Evolutionary conservation across 2,797 vertebrate species (phyloP), one percentile per base, ranked within the genome.

Genomic region (Falco rusticolus): DNA sequence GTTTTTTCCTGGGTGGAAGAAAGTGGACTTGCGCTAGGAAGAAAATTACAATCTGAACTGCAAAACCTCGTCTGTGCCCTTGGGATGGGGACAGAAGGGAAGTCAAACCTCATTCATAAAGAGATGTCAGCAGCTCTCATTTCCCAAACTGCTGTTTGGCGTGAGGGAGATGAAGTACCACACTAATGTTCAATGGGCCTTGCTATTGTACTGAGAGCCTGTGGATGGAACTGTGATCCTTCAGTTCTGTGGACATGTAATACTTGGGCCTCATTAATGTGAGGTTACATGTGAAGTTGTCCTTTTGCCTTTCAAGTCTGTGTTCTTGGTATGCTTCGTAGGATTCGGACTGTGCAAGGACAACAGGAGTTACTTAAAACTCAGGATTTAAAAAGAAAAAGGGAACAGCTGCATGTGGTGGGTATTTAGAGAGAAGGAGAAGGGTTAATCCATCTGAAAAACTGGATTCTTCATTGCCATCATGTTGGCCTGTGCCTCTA

Each of bases 101-200:
- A 90, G 82, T 66, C 78, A 81, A 83, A 71, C 60, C 70, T 89
- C 86, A 80, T 93, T 50, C 54, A 48, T 89, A 83, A 90, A 57
- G 57, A 83, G 47, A n/a, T 83, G 84, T 91, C 81, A 92, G 78
- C 82, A 85, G 43, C 71, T 87, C 57, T 88, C 81, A 59, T 89
- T 95, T 89, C 65, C 93, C 75, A 83, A 87, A 89, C 37, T 81
- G 74, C 90, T 87, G 74, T 66, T 81, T 89, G 87, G 82, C 13
- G 0, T 10, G 57, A 88, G 76, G 57, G 78, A 95, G 90, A 90
- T 93, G 48, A 71, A 87, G 72, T 70, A 21, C 76, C 86, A 50
- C 88, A 82, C 69, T 89, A 74, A 80, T 89, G 83, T 93, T 95
- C 93, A 94, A 37, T 95, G 85, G 85, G 37, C 77, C 93, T 88